Conservation (phyloP, 2,888 invertebrate genomes). For the Agapostemon virescens region DNA sequence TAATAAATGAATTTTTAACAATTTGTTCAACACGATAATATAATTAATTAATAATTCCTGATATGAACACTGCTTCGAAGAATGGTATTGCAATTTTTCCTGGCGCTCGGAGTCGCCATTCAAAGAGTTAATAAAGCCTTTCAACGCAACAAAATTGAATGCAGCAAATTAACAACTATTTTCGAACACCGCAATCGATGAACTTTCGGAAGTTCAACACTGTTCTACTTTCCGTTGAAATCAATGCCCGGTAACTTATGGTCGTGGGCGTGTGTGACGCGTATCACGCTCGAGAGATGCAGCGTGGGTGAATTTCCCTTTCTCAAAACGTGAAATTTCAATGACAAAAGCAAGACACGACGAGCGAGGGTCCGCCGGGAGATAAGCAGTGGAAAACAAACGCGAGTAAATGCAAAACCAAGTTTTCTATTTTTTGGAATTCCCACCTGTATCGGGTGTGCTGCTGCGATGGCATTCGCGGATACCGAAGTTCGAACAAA, state of each 20-base stretch:
- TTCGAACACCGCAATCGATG: neutral
- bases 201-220: neutral
- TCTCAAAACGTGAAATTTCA: slow-evolving; percentile 9
- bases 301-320: too few relatives aligned
- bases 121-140: too few relatives aligned
- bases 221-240: neutral
- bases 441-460: neutral
- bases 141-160: too few relatives aligned
- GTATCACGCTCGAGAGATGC: neutral
- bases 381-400: neutral
- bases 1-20: too few relatives aligned
- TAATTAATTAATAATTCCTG: too few relatives aligned
- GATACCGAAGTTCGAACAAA: neutral
- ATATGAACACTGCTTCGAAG: too few relatives aligned
- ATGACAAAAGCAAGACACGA: slow-evolving; percentile 1
- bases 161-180: too few relatives aligned
- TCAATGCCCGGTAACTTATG: slow-evolving; percentile 1
- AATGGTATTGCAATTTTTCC: too few relatives aligned
- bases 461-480: neutral
- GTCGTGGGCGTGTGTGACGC: neutral
- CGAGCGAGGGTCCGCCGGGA: neutral
- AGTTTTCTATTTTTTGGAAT: neutral
- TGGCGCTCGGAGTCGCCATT: too few relatives aligned
- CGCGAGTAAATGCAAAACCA: neutral
- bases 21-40: too few relatives aligned